phyloP scores from a whole-genome alignment of 2,888 invertebrate species.

The Teinopalpus imperialis region DNA sequence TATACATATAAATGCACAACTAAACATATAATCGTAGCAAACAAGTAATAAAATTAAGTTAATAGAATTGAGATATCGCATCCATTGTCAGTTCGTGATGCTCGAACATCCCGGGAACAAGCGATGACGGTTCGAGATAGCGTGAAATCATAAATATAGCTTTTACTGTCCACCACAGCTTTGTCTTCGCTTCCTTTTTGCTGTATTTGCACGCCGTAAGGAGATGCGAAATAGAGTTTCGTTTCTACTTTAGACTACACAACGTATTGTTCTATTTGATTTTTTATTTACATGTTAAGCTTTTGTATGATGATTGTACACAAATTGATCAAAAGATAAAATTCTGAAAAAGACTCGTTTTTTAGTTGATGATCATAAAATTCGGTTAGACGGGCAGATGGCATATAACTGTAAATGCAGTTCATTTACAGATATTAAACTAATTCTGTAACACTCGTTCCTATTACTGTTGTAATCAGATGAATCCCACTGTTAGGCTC shows the following conservation, averaged over 20 bases:
- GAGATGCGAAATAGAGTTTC: constrained; percentile 33
- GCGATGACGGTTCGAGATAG: constrained; percentile 64
- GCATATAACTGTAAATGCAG: no score
- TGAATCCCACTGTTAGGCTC: no score
- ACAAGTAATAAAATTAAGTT: no score
- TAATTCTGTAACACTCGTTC: no score
- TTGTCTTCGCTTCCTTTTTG: constrained; percentile 41
- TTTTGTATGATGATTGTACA: background rate
- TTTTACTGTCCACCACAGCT: constrained; percentile 42
- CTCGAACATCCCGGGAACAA: constrained; percentile 30
- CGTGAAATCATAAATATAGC: constrained; percentile 71
- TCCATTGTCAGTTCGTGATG: constrained; percentile 36
- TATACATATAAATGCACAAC: no score
- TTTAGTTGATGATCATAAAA: no score
- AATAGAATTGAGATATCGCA: constrained; percentile 25
- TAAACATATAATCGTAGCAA: no score
- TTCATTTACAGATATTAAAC: no score
- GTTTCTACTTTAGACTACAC: constrained; percentile 16
- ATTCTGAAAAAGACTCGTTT: no score
- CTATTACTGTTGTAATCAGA: no score
- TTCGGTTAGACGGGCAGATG: no score
- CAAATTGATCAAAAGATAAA: background rate
- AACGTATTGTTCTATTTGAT: constrained; percentile 12
- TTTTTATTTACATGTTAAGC: background rate
- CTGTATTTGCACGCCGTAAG: constrained; percentile 33